Percentiles rank a stretch among this genome's conserved stretches.
Evolutionary conservation across 2,888 invertebrate genomes (phyloP).

Genomic region (Caenorhabditis panamensis): DNA sequence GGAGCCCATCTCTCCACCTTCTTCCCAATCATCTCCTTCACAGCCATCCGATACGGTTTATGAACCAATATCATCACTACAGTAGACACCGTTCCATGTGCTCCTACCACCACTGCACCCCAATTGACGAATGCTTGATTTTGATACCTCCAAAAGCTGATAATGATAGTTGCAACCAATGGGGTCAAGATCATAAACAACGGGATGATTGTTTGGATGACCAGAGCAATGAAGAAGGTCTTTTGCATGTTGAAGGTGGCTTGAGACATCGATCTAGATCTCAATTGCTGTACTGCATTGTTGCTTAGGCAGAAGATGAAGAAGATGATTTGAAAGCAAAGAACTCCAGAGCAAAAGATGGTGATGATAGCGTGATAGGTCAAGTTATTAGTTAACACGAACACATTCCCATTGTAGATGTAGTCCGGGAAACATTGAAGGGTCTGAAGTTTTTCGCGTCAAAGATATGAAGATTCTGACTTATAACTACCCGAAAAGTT

Average conservation of each 20-base stretch:
- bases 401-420: background rate
- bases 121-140: slow-evolving; percentile 7
- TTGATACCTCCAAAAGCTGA: background rate
- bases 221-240: background rate
- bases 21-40: background rate
- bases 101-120: background rate
- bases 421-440: background rate
- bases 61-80: slow-evolving; percentile 13
- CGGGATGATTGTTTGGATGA: background rate
- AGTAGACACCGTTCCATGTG: slow-evolving; percentile 16
- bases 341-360: no score
- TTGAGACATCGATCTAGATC: background rate
- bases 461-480: no score
- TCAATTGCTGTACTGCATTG: background rate
- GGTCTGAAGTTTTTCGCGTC: no score
- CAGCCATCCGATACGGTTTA: slow-evolving; percentile 7
- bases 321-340: no score
- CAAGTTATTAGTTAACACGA: background rate
- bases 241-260: background rate
- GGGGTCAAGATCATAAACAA: background rate
- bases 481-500: no score
- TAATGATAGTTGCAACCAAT: background rate
- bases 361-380: no score
- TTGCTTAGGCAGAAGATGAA: no score
- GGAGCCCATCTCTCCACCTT: no score